These are phyloP conservation scores for Antheraea pernyi DNA, from an alignment of 1,140 invertebrate species.

Conservation along the genomic window DNA sequence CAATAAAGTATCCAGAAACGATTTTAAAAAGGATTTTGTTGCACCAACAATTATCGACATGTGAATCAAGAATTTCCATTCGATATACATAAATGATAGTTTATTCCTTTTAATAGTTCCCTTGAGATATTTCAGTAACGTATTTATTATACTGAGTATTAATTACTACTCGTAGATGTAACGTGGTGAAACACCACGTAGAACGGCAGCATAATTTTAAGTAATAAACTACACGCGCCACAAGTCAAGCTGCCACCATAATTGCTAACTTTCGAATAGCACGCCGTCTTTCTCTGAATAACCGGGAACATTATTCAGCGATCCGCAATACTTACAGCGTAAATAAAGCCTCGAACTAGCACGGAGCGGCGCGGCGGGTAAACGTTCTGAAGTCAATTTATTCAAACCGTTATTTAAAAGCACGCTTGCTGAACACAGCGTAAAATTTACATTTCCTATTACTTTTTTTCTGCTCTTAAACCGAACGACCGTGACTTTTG, in stretches of 20 bases:
- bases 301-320: not conserved
- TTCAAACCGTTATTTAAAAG: conserved; percentile 9
- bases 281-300: not conserved
- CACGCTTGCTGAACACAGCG: conserved; percentile 2
- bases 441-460: conserved; percentile 9
- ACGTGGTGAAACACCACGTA: not conserved
- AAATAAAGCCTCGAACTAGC: not conserved
- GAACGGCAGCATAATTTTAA: not conserved
- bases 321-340: not conserved
- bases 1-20: too few relatives aligned
- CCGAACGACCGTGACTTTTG: not conserved
- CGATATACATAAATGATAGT: too few relatives aligned
- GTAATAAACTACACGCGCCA: not conserved
- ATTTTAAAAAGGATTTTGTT: too few relatives aligned
- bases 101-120: too few relatives aligned
- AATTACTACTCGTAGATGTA: not conserved
- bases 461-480: conserved; percentile 3
- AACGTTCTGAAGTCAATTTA: conserved; percentile 11
- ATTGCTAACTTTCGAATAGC: not conserved
- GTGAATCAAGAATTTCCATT: too few relatives aligned
- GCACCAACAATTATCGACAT: too few relatives aligned
- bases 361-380: not conserved
- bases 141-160: not conserved
- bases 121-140: not conserved
- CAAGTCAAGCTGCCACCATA: not conserved